Evolutionary conservation across 2,888 invertebrate genomes (phyloP), one percentile per base, ranked within the genome.

Genomic region (Marasmarcha lunaedactyla): DNA sequence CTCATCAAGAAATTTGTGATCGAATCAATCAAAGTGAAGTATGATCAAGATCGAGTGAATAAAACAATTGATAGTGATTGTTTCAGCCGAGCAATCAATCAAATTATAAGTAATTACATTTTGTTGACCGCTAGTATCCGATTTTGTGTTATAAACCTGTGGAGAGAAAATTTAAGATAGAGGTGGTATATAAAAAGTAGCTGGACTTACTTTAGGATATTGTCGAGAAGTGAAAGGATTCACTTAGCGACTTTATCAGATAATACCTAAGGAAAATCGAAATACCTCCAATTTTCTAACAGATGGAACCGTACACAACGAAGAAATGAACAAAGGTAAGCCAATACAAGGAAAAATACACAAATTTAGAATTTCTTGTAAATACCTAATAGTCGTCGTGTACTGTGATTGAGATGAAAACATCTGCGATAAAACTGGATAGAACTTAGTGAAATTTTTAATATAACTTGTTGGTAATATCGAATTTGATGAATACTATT

Each of bases 141-240:
- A 69, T 81, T 84, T 84, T 76, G 81, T 77, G 76, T 83, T 83
- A 84, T 84, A 84, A 77, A 84, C 84, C 84, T 84, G 84, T 70
- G 79, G 73, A 83, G 71, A 79, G 71, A 77, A 81, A 78, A 69
- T 58, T 67, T 68, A 74, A 78, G 71, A 76, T 68, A 81, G 77
- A 76, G 71, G 70, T 77, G 69, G 65, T 67, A 65, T 65, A 68
- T 52, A 59, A 55, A 60, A 59, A 66, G 54, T 64, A 55, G 60
- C 61, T 63, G 50, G 64, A 50, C 55, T 46, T 57, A 56, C 47
- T 51, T 62, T 59, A 72, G 72, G 53, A 58, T 69, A 59, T 65
- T 30, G 61, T 68, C 68, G 60, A 35, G 41, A 63, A 69, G 62
- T 67, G 68, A 76, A 70, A 41, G 25, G 25, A 45, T 68, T 71